Base-by-base conservation (phyloP, 2,888 invertebrate species). In the Cepaea hortensis region DNA sequence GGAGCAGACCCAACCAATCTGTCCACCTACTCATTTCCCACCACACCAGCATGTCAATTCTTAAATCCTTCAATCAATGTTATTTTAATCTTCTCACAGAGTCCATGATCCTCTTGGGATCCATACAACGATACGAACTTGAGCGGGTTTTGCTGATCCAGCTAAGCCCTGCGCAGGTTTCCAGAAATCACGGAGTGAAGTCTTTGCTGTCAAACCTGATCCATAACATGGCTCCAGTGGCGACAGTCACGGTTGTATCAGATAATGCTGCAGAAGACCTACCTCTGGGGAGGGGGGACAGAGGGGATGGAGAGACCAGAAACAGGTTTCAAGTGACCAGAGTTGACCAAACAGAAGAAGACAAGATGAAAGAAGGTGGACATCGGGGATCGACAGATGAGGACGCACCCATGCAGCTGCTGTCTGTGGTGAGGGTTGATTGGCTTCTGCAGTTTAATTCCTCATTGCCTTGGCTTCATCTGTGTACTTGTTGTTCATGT, bases 101-200 rank as follows among this genome's bases (percentile, higher is more conserved):
- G 76, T 95, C 95, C 3, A 98, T 98, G 98, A 98, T 99, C 46
- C 96, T 99, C 0, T 96, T 99, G 48, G 99, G 99, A 0, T 99
- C 98, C 0, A 97, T 99, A 88, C 98, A 98, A 94, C 96, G 98
- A 88, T 96, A 97, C 93, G 98, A 98, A 93, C 95, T 98, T 85
- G 97, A 98, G 88, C 96, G 97, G 93, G 95, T 97, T 87, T 97
- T 98, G 87, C 90, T 91, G 84, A 83, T 92, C 9, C 91, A 91
- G 48, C 86, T 93, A n/a, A 93, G 92, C 84, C 90, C 91, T 48
- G 92, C 92, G 65, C 90, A 91, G 81, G 88, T 89, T 11, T 86
- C 85, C 6, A n/a, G 70, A 11, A 61, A 81, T 20, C 79, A 85
- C 20, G 72, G 80, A 6, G 65, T 85, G 55, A 65, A 68, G 61